A percentile compares a stretch with the other conserved stretches of the same genome.
phyloP scores from a whole-genome alignment of 2,888 invertebrate genomes.

The Xestia xanthographa region DNA sequence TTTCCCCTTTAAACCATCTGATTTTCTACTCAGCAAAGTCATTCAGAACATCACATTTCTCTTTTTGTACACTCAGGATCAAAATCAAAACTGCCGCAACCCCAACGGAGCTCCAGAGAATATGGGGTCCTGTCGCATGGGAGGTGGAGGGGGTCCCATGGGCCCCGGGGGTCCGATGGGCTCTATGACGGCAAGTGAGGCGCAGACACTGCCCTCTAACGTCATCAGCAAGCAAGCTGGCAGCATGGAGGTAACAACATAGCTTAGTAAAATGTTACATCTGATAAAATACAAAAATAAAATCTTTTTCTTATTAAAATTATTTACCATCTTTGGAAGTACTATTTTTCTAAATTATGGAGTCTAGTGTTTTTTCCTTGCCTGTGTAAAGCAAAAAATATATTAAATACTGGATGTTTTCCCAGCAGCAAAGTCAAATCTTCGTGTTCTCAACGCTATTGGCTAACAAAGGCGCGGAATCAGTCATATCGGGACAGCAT shows the following conservation, averaged over 20 bases:
- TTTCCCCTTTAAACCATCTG: not conserved
- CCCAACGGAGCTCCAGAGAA: conserved; percentile 84
- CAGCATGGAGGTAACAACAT: conserved; percentile 93
- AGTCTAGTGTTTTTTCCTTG: not conserved
- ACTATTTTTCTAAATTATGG: conserved; percentile 33
- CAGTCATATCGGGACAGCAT: conserved; percentile 96
- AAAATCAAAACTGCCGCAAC: conserved; percentile 86
- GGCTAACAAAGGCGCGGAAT: conserved; percentile 98
- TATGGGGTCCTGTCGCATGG: conserved; percentile 88
- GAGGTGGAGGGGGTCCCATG: conserved; percentile 83
- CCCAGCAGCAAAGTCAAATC: conserved; percentile 99
- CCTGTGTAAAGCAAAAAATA: conserved; percentile 41
- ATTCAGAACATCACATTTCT: not conserved
- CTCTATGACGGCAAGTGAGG: conserved; percentile 90
- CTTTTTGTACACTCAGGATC: conserved; percentile 74
- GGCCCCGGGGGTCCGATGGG: conserved; percentile 87
- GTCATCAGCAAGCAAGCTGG: conserved; percentile 94
- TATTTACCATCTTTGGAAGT: conserved; percentile 30
- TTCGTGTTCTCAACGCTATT: conserved; percentile 98
- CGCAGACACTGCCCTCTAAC: conserved; percentile 94
- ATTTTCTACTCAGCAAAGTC: not conserved
- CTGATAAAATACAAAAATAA: not conserved
- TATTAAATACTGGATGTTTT: conserved; percentile 79
- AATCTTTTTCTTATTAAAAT: no score
- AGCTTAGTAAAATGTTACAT: conserved; percentile 58